Conservation (phyloP, 2,888 invertebrate genomes). For the Meandrusa payeni region DNA sequence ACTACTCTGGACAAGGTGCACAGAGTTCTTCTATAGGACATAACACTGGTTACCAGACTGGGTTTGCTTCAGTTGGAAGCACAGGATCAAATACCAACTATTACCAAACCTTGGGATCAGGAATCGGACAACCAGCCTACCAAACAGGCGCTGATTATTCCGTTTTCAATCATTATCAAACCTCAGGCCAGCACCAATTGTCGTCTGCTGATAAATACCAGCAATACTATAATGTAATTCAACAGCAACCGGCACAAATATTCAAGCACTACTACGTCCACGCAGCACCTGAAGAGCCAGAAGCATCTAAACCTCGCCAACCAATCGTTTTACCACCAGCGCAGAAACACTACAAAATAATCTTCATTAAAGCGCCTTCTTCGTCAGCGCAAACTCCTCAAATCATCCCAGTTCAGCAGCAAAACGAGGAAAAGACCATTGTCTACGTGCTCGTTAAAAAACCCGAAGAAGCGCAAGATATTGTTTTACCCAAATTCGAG, state of each 20-base stretch:
- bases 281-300: slow-evolving; percentile 71
- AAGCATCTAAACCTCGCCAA: slow-evolving; percentile 78
- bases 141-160: slow-evolving; percentile 18
- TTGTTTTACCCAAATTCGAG: slow-evolving; percentile 83
- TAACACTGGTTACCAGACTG: slow-evolving; percentile 33
- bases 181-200: slow-evolving; percentile 35
- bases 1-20: slow-evolving; percentile 33
- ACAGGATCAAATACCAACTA: slow-evolving; percentile 31
- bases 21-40: slow-evolving; percentile 11
- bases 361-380: slow-evolving; percentile 89
- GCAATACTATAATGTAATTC: slow-evolving; percentile 85
- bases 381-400: slow-evolving; percentile 83
- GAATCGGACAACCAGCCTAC: slow-evolving; percentile 30
- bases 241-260: slow-evolving; percentile 87
- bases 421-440: slow-evolving; percentile 87
- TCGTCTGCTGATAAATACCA: slow-evolving; percentile 45
- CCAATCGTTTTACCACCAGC: slow-evolving; percentile 82
- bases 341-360: slow-evolving; percentile 90
- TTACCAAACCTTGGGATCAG: slow-evolving; percentile 31
- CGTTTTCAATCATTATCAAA: slow-evolving; percentile 39
- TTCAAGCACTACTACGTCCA: slow-evolving; percentile 79
- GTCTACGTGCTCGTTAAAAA: slow-evolving; percentile 89
- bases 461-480: slow-evolving; percentile 85
- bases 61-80: slow-evolving; percentile 28
- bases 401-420: slow-evolving; percentile 83